These are phyloP conservation scores for Buphagus erythrorhynchus DNA, from an alignment of 2,797 vertebrate species.

Conservation along the genomic window DNA sequence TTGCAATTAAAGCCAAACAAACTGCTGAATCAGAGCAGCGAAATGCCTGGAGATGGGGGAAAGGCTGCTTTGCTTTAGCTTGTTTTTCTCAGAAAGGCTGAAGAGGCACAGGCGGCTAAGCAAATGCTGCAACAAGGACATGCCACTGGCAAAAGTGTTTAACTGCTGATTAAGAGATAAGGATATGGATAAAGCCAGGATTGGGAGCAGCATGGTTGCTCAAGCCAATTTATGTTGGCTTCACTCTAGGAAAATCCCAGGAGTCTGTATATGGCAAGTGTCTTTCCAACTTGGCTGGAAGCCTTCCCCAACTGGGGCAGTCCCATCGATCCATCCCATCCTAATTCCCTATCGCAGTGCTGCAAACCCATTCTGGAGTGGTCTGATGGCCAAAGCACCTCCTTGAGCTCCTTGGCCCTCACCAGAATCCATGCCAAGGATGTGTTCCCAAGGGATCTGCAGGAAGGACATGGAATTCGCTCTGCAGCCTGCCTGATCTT, in stretches of 20 bases:
- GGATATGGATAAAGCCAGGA: background rate
- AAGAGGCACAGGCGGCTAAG: background rate
- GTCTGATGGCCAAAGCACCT: background rate
- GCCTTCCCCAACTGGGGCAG: background rate
- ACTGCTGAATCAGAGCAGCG: background rate
- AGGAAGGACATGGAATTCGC: rapidly evolving
- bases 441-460: background rate
- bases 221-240: background rate
- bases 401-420: background rate
- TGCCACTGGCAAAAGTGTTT: background rate
- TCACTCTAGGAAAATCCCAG: background rate
- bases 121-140: background rate
- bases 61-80: background rate
- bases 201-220: background rate
- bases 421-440: background rate
- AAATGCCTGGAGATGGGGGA: background rate
- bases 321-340: background rate
- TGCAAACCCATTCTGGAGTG: background rate
- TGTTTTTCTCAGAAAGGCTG: background rate
- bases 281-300: background rate
- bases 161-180: constrained; percentile 28
- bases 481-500: background rate
- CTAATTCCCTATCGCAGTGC: background rate
- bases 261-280: background rate
- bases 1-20: constrained; percentile 2